A percentile compares a stretch with the other conserved stretches of the same genome.
These are phyloP conservation scores for Haliclona indistincta DNA, from an alignment of 37 sponge, comb jelly and placozoan species.

Conservation along the genomic window DNA sequence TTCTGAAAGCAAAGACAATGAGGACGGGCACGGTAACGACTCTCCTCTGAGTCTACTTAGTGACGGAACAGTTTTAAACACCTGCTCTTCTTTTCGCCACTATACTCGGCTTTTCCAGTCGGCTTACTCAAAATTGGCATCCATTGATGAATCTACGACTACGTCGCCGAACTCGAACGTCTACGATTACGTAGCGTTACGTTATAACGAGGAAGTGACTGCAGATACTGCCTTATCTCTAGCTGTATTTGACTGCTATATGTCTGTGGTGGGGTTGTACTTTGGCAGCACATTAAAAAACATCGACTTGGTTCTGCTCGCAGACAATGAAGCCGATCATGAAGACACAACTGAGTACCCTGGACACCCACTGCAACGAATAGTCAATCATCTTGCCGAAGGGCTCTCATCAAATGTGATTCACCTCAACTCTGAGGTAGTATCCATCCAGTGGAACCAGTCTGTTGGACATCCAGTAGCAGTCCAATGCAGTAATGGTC, in stretches of 20 bases:
- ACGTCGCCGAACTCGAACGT: no score
- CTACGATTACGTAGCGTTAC: no score
- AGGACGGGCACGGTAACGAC: neutral
- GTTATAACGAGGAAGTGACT: neutral
- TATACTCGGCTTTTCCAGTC: no score
- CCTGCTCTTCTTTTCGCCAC: no score
- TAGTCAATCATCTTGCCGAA: neutral
- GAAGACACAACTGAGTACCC: neutral
- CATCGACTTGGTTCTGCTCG: neutral
- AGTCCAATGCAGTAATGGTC: neutral
- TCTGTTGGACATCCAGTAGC: neutral
- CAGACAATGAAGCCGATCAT: neutral
- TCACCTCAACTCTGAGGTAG: neutral
- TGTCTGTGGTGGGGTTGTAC: neutral
- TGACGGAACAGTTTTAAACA: neutral
- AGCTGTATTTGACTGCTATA: neutral
- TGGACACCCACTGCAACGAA: neutral
- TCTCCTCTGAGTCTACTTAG: neutral
- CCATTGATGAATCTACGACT: neutral
- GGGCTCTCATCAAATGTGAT: neutral
- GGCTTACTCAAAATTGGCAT: neutral
- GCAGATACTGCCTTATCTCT: no score
- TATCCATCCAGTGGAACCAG: neutral
- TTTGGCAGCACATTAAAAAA: neutral
- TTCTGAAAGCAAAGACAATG: neutral